Evolutionary conservation across 2,797 vertebrate species (phyloP).

Genomic region (Sebastes ruberrimus): DNA sequence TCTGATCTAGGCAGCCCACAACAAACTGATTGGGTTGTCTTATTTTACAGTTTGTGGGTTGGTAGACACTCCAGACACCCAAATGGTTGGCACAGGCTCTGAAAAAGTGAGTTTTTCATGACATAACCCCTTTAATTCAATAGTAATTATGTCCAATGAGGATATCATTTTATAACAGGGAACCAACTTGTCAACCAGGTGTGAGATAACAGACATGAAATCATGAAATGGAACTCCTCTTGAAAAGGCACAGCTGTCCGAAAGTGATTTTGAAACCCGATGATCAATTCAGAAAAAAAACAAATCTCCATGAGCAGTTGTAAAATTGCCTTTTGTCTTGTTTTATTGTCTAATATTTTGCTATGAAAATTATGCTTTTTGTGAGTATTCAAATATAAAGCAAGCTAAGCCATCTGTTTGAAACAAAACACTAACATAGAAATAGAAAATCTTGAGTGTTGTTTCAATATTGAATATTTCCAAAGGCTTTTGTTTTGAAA

Average conservation of each 20-base stretch:
- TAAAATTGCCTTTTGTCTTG: background rate
- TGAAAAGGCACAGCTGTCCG: background rate
- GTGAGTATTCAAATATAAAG: background rate
- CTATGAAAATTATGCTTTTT: background rate
- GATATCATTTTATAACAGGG: background rate
- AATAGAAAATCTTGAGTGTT: background rate
- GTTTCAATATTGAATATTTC: background rate
- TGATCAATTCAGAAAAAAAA: conserved; percentile 1
- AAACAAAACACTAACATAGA: background rate
- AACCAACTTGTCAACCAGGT: background rate
- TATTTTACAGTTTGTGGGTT: background rate
- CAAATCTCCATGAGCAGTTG: background rate
- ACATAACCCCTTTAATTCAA: background rate
- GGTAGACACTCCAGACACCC: no score
- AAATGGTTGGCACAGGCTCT: no score
- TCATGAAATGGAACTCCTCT: background rate
- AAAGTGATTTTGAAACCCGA: conserved; percentile 7
- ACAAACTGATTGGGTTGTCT: no score
- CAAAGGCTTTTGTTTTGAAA: conserved; percentile 7
- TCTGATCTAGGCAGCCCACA: no score
- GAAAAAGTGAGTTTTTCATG: no score
- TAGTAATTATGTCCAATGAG: background rate
- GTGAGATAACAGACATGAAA: background rate
- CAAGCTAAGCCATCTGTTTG: background rate
- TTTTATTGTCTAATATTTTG: background rate